Evolutionary conservation across 2,797 vertebrate species (phyloP).

Genomic region (Pelochelys cantorii): DNA sequence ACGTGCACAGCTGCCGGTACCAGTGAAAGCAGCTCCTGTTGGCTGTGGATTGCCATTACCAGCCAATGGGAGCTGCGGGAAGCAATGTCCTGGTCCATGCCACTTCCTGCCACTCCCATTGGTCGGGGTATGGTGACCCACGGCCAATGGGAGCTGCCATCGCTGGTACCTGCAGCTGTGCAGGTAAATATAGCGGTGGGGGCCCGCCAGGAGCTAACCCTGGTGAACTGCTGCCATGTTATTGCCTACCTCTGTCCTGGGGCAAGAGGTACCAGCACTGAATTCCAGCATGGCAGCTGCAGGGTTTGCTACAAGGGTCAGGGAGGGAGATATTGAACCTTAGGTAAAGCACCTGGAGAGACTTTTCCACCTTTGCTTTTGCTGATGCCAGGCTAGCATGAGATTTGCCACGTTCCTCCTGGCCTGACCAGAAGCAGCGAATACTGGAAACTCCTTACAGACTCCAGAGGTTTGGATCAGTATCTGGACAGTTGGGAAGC

Average conservation of each 20-base stretch:
- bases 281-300: not conserved
- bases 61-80: too few species aligned
- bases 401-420: constrained; percentile 15
- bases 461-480: not conserved
- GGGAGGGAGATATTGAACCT: constrained; percentile 6
- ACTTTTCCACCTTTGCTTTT: not conserved
- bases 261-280: not conserved
- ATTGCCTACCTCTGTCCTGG: not conserved
- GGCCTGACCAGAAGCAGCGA: constrained; percentile 18
- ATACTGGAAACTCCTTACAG: not conserved
- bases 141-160: too few species aligned
- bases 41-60: too few species aligned
- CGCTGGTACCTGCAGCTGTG: too few species aligned
- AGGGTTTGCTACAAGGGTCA: not conserved
- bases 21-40: too few species aligned
- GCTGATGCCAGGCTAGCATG: constrained; percentile 21
- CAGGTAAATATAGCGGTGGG: too few species aligned
- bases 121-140: too few species aligned
- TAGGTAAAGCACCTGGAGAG: not conserved
- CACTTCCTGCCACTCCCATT: too few species aligned
- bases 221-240: too few species aligned
- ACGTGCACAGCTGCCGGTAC: too few species aligned
- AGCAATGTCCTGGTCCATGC: too few species aligned
- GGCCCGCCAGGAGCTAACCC: too few species aligned
- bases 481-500: not conserved